Conservation (phyloP, 2,113 vertebrate species). For the Paraplagusia blochii region DNA sequence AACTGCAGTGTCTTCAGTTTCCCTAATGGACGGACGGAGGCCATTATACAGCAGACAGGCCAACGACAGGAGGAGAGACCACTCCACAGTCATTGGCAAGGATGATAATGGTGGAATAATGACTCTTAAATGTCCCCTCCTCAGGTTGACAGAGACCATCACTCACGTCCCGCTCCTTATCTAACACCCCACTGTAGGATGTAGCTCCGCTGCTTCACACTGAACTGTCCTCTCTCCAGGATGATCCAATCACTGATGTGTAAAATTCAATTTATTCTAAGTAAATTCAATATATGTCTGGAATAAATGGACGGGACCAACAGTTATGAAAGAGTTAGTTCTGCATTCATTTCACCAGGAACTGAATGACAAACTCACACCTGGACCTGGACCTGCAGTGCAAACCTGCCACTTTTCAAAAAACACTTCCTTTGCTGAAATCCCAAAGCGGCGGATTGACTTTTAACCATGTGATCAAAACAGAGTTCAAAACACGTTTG, state of each 20-base stretch:
- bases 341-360: too few relatives aligned
- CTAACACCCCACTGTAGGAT: constrained; percentile 37
- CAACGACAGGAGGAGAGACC: constrained; percentile 46
- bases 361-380: too few relatives aligned
- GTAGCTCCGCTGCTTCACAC: constrained; percentile 12
- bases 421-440: constrained; percentile 9
- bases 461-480: constrained; percentile 36
- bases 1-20: constrained; percentile 46
- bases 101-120: constrained; percentile 69
- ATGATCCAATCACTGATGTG: constrained; percentile 1
- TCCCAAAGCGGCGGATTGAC: constrained; percentile 11
- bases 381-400: too few relatives aligned
- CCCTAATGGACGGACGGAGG: constrained; percentile 52
- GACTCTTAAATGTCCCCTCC: constrained; percentile 61
- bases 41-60: constrained; percentile 54
- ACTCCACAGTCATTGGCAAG: constrained; percentile 56
- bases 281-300: too few relatives aligned
- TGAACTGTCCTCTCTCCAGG: background rate
- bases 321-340: too few relatives aligned
- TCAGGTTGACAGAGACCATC: constrained; percentile 55
- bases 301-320: too few relatives aligned
- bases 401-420: too few relatives aligned
- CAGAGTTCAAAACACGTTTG: constrained; percentile 14
- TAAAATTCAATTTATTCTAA: background rate
- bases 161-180: constrained; percentile 51